phyloP scores from a whole-genome alignment of 2,113 vertebrate species.

The Cepphus grylle region DNA sequence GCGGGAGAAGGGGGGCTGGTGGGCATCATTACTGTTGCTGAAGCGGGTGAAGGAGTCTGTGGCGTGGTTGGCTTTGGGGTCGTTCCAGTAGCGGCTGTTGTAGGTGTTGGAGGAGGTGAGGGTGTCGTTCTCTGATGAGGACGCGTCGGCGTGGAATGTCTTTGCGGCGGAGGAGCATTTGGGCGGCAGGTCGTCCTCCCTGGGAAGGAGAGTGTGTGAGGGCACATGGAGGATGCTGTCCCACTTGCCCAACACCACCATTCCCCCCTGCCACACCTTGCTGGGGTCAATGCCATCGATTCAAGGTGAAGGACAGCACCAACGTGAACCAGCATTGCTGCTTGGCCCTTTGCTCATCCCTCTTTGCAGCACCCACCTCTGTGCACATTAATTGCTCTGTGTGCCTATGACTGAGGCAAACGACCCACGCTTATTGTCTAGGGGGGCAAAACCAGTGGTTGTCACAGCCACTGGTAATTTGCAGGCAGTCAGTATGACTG shows the following conservation, averaged over 20 bases:
- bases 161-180: slow-evolving; percentile 90
- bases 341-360: background rate
- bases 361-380: background rate
- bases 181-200: slow-evolving; percentile 96
- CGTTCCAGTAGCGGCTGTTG: slow-evolving; percentile 95
- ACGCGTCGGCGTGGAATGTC: slow-evolving; percentile 90
- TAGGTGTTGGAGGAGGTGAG: slow-evolving; percentile 96
- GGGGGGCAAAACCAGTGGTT: background rate
- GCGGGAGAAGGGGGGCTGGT: slow-evolving; percentile 84
- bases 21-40: slow-evolving; percentile 83
- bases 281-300: background rate
- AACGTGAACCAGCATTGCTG: background rate
- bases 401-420: background rate
- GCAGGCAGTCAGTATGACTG: background rate
- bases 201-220: slow-evolving; percentile 55
- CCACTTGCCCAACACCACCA: background rate
- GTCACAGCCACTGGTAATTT: background rate
- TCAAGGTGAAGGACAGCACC: background rate
- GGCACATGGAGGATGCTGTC: background rate
- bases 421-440: rapidly evolving
- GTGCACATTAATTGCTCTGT: background rate
- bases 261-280: too few relatives aligned
- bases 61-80: slow-evolving; percentile 86
- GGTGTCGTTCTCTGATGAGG: slow-evolving; percentile 95
- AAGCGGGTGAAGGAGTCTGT: slow-evolving; percentile 88